These are phyloP conservation scores for Orthosia incerta DNA, from an alignment of 2,888 invertebrate species.

Conservation along the genomic window DNA sequence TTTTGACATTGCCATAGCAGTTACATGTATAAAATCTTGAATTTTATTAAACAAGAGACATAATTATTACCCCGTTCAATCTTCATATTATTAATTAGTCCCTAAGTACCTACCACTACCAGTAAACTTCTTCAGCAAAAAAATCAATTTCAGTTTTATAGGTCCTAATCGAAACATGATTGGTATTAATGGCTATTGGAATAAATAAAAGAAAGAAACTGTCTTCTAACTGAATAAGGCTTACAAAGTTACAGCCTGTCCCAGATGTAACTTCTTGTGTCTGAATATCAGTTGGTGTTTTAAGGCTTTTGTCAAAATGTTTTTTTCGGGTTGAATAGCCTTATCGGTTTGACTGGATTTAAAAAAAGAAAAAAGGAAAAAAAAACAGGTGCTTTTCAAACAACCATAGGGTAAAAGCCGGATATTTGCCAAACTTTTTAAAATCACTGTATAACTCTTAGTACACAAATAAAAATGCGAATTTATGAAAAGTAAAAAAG, in stretches of 20 bases:
- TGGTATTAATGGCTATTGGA: conserved; percentile 3
- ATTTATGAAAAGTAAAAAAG: too few species aligned
- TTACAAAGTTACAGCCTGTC: conserved; percentile 1
- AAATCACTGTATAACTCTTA: too few species aligned
- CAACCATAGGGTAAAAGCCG: too few species aligned
- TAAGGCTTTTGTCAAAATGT: not conserved
- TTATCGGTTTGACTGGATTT: not conserved
- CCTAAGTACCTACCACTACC: not conserved
- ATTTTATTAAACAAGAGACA: not conserved
- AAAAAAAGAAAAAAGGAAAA: too few species aligned
- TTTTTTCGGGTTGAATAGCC: not conserved
- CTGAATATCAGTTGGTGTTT: conserved; percentile 2
- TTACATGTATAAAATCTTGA: not conserved
- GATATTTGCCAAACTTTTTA: too few species aligned
- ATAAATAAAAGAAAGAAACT: conserved; percentile 11
- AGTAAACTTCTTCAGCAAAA: not conserved
- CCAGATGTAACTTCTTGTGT: conserved; percentile 32
- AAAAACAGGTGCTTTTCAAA: too few species aligned
- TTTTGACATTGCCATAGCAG: not conserved
- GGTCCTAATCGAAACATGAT: conserved; percentile 22
- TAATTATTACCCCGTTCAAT: not conserved
- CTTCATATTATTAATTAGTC: not conserved
- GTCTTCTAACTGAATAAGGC: conserved; percentile 1
- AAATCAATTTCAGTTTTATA: conserved; percentile 14
- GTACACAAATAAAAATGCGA: too few species aligned